phyloP scores from a whole-genome alignment of 1,140 invertebrate species.

The Plodia interpunctella region DNA sequence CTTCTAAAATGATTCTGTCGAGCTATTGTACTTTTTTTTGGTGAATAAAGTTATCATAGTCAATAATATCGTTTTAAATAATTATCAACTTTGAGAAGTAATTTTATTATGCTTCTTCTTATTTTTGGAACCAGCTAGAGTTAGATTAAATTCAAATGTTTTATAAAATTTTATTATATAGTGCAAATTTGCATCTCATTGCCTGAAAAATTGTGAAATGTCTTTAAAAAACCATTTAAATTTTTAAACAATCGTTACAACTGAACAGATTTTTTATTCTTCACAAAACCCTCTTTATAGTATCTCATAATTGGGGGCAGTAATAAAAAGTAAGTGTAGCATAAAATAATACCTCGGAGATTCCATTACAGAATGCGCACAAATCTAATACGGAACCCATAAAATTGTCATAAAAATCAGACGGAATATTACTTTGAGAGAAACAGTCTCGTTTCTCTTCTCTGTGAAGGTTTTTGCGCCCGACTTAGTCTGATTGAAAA shows the following conservation, averaged over 20 bases:
- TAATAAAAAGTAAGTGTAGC: conserved; percentile 26
- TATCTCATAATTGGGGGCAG: conserved; percentile 14
- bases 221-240: conserved; percentile 12
- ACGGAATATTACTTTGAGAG: conserved; percentile 22
- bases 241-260: conserved; percentile 15
- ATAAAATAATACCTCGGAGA: conserved; percentile 24
- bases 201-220: neutral
- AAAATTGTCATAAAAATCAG: conserved; percentile 26
- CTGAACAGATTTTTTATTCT: conserved; percentile 6
- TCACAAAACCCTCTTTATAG: neutral
- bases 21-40: too few species aligned
- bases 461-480: neutral
- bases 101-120: too few species aligned
- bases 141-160: too few species aligned
- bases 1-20: too few species aligned
- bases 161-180: too few species aligned
- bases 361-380: conserved; percentile 25
- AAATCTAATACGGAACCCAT: conserved; percentile 26
- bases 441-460: conserved; percentile 8
- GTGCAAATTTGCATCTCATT: too few species aligned
- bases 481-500: neutral
- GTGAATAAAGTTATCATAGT: too few species aligned
- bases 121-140: too few species aligned
- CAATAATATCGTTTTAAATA: too few species aligned
- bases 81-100: too few species aligned